Percentiles rank a stretch among this genome's conserved stretches.
These are phyloP conservation scores for Chromoteleia sp. DNA, from an alignment of 2,888 invertebrate genomes.

Conservation along the genomic window DNA sequence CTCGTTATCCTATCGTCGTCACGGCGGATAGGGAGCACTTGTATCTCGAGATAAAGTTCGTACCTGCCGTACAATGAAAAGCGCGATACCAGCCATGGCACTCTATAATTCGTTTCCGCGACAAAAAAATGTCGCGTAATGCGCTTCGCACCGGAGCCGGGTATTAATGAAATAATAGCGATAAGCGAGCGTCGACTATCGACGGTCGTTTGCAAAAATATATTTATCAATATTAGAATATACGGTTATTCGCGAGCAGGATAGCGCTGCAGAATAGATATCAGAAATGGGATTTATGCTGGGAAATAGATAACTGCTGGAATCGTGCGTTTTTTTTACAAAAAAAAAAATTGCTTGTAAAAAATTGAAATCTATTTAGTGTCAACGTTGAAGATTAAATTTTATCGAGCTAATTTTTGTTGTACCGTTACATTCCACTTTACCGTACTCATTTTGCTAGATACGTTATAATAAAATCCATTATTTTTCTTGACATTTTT, in stretches of 20 bases:
- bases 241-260: constrained; percentile 16
- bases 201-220: constrained; percentile 13
- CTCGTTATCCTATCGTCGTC: constrained; percentile 80
- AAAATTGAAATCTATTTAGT: not conserved
- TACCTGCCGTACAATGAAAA: constrained; percentile 64
- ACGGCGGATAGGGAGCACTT: constrained; percentile 75
- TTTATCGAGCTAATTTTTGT: too few species aligned
- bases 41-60: constrained; percentile 72
- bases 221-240: constrained; percentile 28
- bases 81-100: constrained; percentile 58
- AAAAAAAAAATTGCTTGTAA: too few species aligned
- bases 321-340: not conserved
- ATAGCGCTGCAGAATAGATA: not conserved
- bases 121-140: constrained; percentile 36
- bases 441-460: too few species aligned
- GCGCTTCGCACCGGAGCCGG: constrained; percentile 1
- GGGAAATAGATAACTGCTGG: constrained; percentile 6
- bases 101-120: constrained; percentile 47
- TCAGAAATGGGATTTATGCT: not conserved
- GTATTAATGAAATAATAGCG: constrained; percentile 47
- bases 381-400: not conserved
- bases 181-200: constrained; percentile 36
- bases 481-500: too few species aligned
- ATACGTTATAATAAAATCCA: too few species aligned
- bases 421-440: too few species aligned